Evolutionary conservation across 1,140 invertebrate genomes (phyloP), one percentile per base, ranked within the genome.

Genomic region (Bombus superbus): DNA sequence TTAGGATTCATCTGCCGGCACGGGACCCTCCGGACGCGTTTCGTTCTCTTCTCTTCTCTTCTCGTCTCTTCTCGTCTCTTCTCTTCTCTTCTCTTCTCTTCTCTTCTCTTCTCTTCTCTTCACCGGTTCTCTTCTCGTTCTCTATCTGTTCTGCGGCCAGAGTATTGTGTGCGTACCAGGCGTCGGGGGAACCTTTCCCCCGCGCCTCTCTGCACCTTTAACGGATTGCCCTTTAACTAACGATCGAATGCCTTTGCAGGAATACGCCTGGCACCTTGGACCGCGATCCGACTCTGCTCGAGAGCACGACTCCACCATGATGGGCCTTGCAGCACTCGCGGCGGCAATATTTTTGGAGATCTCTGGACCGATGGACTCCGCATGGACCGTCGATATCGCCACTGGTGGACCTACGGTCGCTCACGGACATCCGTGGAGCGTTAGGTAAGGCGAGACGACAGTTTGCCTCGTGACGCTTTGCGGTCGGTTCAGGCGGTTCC

Each of bases 1-100:
- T 94, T 92, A 93, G 93, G 93, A 94, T 94, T 94, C 94, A 94
- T 95, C 89, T 92, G 88, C 90, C 92, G 92, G 90, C 91, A 91
- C 88, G 88, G 90, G 90, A 85, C 83, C 83, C 83, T 85, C 83
- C 76, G 83, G 83, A 80, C 76, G 44, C 74, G 74, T 76, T 76
- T 53, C 53, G 35, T 76, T 59, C 47, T 62, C 73, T 57, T n/a
- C n/a, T 75, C 73, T 62, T 72, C 69, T 42, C 40, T 38, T 22
- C 66, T 40, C 38, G n/a, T n/a, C 40, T 42, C 40, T n/a, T 8
- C 35, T 38, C 66, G 8, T 47, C 47, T 64, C 32, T 40, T 76
- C 81, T 62, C 47, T 47, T 74, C n/a, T n/a, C 3, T 68, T 68
- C 62, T 25, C 25, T 18, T 5, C 42, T 44, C 42, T 44, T 11